A percentile compares a stretch with the other conserved stretches of the same genome.
Conservation (phyloP, 2,797 vertebrate genomes). For the Arrhamphus sclerolepis region DNA sequence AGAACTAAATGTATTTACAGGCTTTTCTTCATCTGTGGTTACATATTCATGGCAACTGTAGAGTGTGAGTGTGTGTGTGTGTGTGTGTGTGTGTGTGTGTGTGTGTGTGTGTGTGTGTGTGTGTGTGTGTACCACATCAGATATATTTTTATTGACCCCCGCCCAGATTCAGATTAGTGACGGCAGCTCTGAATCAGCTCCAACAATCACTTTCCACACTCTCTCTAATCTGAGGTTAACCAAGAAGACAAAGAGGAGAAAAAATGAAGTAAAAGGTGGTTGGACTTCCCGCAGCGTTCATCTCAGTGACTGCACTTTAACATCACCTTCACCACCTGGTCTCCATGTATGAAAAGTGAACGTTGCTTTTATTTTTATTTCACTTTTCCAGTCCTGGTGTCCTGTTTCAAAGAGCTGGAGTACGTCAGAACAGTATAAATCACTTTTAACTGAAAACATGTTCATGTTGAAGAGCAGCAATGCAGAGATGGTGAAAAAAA, state of each 20-base stretch:
- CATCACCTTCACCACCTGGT: slow-evolving; percentile 13
- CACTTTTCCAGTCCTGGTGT: slow-evolving; percentile 8
- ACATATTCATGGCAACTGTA: no score
- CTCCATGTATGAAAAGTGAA: slow-evolving; percentile 15
- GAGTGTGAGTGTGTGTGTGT: no score
- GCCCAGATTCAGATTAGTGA: no score
- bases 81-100: no score
- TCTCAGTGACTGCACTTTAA: not conserved
- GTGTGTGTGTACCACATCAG: no score
- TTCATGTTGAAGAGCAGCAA: slow-evolving; percentile 19
- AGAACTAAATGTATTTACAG: no score
- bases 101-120: no score
- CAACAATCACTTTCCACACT: slow-evolving; percentile 48
- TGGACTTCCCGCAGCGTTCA: slow-evolving; percentile 32
- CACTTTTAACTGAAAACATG: slow-evolving; percentile 25
- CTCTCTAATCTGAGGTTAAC: slow-evolving; percentile 34
- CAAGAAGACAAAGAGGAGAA: slow-evolving; percentile 61
- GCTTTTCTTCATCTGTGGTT: no score
- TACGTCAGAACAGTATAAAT: slow-evolving; percentile 34
- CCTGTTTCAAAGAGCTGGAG: slow-evolving; percentile 37
- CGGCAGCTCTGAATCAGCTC: slow-evolving; percentile 39
- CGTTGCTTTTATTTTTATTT: slow-evolving; percentile 6
- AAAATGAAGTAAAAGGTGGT: not conserved
- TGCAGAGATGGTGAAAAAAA: slow-evolving; percentile 19
- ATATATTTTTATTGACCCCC: no score